These are phyloP conservation scores for Malurus leucopterus DNA, from an alignment of 2,797 vertebrate species.

Conservation along the genomic window DNA sequence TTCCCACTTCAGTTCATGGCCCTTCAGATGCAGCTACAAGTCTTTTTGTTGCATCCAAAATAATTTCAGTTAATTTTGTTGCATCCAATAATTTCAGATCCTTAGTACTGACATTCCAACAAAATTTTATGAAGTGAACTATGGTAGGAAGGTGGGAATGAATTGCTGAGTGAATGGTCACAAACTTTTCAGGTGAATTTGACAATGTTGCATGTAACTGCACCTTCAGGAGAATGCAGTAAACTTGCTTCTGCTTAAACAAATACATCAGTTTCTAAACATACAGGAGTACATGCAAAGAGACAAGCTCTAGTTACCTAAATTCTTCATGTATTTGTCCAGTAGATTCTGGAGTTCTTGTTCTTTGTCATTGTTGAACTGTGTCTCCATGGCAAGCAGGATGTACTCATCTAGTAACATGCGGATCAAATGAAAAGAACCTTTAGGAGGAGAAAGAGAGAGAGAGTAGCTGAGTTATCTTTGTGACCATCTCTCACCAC, in stretches of 20 bases:
- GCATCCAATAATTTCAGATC: background rate
- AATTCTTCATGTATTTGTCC: slow-evolving; percentile 97
- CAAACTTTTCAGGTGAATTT: background rate
- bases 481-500: slow-evolving; percentile 76
- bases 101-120: background rate
- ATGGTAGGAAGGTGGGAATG: background rate
- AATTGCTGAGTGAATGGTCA: background rate
- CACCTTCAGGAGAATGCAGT: background rate
- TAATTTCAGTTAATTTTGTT: background rate
- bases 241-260: background rate
- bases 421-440: slow-evolving; percentile 96
- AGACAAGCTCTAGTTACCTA: slow-evolving; percentile 76
- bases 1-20: background rate
- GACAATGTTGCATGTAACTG: background rate
- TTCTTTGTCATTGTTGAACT: slow-evolving; percentile 98
- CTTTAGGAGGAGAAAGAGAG: slow-evolving; percentile 67
- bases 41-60: background rate
- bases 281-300: background rate
- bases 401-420: slow-evolving; percentile 99
- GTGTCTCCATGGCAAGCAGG: slow-evolving; percentile 94
- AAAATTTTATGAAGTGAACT: background rate
- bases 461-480: slow-evolving; percentile 71
- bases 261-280: background rate
- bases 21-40: background rate
- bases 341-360: slow-evolving; percentile 94